Conservation (phyloP, 2,113 vertebrate genomes). For the Potamarius usumacintae region DNA sequence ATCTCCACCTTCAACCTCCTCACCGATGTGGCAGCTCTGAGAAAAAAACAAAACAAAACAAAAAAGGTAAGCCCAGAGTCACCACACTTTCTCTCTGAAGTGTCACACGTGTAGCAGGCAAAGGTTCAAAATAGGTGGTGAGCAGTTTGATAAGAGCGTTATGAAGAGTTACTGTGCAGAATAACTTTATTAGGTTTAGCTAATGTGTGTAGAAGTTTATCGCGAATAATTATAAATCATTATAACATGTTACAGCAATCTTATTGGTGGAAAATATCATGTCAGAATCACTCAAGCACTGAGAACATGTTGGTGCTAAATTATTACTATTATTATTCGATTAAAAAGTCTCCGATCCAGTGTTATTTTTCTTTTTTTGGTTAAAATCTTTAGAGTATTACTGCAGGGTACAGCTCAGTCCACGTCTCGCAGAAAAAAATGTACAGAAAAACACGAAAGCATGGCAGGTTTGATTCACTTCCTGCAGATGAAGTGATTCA, state of each 20-base stretch:
- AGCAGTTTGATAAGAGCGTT: neutral
- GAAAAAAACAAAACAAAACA: conserved; percentile 13
- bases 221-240: neutral
- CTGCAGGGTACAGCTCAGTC: neutral
- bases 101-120: neutral
- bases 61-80: neutral
- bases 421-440: neutral
- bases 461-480: neutral
- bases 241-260: neutral
- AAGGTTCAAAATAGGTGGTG: neutral
- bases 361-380: neutral
- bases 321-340: too few species aligned
- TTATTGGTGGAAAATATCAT: neutral
- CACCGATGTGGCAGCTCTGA: conserved; percentile 88
- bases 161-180: neutral
- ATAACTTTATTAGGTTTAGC: neutral
- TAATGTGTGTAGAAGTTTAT: too few species aligned
- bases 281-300: neutral
- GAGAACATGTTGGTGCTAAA: neutral
- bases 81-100: neutral
- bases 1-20: conserved; percentile 78
- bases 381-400: neutral
- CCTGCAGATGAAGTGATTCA: neutral
- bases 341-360: neutral
- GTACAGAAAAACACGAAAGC: neutral